phyloP scores from a whole-genome alignment of 2,888 invertebrate genomes.

The Zhuqinia jingwanae region DNA sequence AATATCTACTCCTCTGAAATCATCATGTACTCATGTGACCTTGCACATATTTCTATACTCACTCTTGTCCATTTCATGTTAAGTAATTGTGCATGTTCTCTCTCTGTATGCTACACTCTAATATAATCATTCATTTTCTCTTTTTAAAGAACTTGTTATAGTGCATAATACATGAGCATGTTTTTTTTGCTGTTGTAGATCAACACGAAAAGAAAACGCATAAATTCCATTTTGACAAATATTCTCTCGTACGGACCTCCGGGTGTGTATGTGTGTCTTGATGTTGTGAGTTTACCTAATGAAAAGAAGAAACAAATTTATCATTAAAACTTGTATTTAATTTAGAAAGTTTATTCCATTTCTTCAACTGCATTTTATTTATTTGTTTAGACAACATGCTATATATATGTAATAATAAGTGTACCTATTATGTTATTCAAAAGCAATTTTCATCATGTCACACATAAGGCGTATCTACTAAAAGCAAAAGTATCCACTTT shows the following conservation, averaged over 20 bases:
- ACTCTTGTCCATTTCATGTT: too few relatives aligned
- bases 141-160: neutral
- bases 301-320: neutral
- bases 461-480: neutral
- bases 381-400: neutral
- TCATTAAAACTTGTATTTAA: conserved; percentile 42
- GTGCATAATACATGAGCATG: neutral
- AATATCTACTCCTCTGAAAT: neutral
- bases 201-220: neutral
- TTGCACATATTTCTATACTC: conserved; percentile 12
- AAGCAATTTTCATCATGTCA: neutral
- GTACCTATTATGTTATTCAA: neutral
- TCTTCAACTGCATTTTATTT: conserved; percentile 13
- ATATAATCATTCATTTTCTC: neutral
- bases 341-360: conserved; percentile 25
- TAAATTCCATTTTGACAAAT: conserved; percentile 56
- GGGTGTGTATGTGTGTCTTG: neutral
- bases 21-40: conserved; percentile 7
- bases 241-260: neutral
- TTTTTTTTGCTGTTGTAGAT: too few relatives aligned
- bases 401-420: too few relatives aligned
- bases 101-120: neutral
- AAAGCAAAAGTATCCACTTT: conserved; percentile 3
- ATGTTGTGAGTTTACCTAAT: neutral
- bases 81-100: too few relatives aligned